A percentile compares a stretch with the other conserved stretches of the same genome.
phyloP scores from a whole-genome alignment of 2,888 invertebrate species.

The Volucella zonaria region DNA sequence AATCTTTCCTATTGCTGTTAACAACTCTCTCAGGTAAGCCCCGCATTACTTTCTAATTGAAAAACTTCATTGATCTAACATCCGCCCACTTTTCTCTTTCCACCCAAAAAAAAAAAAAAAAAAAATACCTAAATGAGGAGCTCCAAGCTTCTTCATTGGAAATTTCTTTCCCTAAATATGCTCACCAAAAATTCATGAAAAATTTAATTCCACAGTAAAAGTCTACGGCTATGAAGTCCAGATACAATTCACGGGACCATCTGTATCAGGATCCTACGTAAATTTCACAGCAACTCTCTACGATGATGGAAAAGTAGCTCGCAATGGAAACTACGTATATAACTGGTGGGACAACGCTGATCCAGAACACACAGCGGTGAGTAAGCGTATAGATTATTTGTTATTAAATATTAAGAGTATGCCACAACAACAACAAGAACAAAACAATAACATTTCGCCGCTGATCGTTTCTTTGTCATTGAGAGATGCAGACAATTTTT shows the following conservation, averaged over 20 bases:
- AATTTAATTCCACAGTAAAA: constrained; percentile 71
- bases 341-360: constrained; percentile 85
- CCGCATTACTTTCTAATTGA: no score
- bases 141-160: constrained; percentile 59
- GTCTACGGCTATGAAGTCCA: constrained; percentile 82
- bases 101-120: constrained; percentile 26
- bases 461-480: constrained; percentile 6
- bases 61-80: constrained; percentile 39
- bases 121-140: constrained; percentile 48
- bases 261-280: constrained; percentile 88
- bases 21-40: constrained; percentile 54
- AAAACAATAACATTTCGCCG: constrained; percentile 34
- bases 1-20: constrained; percentile 26
- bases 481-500: no score
- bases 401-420: constrained; percentile 24
- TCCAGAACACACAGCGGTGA: constrained; percentile 75
- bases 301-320: constrained; percentile 76
- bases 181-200: background rate
- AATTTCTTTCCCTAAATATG: background rate
- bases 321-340: constrained; percentile 84
- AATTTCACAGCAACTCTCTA: constrained; percentile 84
- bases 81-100: constrained; percentile 68
- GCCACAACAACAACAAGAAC: constrained; percentile 16
- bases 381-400: constrained; percentile 54
- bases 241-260: constrained; percentile 86